Evolutionary conservation across 2,888 invertebrate species (phyloP), one percentile per base, ranked within the genome.

Genomic region (Agrochola circellaris): DNA sequence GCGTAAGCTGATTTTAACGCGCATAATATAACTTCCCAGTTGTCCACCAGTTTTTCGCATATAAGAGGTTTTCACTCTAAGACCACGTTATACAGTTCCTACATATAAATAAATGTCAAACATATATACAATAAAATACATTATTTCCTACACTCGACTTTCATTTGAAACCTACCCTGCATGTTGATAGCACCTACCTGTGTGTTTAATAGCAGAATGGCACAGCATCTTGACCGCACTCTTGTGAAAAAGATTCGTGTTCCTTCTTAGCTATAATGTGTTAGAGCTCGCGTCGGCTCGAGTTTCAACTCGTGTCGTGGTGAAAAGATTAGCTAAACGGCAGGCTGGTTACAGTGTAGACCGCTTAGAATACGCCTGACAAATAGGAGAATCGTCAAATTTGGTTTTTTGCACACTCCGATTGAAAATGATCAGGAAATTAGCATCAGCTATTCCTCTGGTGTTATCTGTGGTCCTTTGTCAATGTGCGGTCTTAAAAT

Each of bases 51-150:
- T n/a, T n/a, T n/a, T n/a, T n/a, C n/a, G n/a, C n/a, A n/a, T n/a
- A n/a, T n/a, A n/a, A n/a, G n/a, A n/a, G n/a, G n/a, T n/a, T n/a
- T n/a, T n/a, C n/a, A n/a, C n/a, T n/a, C n/a, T n/a, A n/a, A n/a
- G n/a, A n/a, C n/a, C n/a, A n/a, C n/a, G n/a, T 60, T 68, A 62
- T 38, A 77, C 73, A 73, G 34, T 76, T 51, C 51, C 9, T 51
- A 79, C 86, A 70, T 79, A 34, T 30, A 45, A 68, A 69, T 64
- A 54, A 80, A 79, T 81, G 85, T 87, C 81, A 83, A 79, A 83
- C 83, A 82, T 68, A 38, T 81, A 73, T 56, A 85, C 81, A 88
- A 89, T 88, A 88, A 88, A 82, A 83, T 81, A 89, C 88, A 82
- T 83, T 79, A 17, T 48, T 62, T 30, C 58, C 54, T 54, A 87